phyloP scores from a whole-genome alignment of 2,113 vertebrate species.

The Sardina pilchardus region DNA sequence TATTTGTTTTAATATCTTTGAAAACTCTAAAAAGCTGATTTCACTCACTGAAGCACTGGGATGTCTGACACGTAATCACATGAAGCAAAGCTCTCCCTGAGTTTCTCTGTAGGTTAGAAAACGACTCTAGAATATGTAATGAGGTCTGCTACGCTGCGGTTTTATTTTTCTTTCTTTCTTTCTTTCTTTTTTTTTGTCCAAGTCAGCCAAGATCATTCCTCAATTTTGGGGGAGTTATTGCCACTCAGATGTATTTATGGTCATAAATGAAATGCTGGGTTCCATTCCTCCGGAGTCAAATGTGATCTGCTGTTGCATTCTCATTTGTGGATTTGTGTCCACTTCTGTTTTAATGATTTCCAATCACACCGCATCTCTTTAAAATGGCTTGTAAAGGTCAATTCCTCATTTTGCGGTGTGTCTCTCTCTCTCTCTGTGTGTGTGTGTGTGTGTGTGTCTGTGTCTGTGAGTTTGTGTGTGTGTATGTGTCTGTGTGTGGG shows the following conservation, averaged over 20 bases:
- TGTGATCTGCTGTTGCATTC: neutral
- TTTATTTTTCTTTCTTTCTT: neutral
- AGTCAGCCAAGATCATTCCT: neutral
- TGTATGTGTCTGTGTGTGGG: neutral
- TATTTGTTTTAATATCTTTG: neutral
- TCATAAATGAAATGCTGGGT: neutral
- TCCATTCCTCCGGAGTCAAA: neutral
- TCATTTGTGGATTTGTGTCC: neutral
- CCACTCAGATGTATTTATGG: neutral
- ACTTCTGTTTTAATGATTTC: conserved; percentile 13
- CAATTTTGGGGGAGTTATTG: conserved; percentile 4
- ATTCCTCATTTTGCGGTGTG: neutral
- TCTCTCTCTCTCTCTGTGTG: conserved; percentile 4
- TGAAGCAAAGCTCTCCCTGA: neutral
- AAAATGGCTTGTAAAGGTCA: neutral
- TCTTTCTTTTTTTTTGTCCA: neutral
- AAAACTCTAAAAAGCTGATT: neutral
- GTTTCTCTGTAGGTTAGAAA: neutral
- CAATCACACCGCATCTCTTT: neutral
- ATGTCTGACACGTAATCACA: neutral
- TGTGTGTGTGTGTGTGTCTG: conserved; percentile 16
- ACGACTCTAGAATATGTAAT: neutral
- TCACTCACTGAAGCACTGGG: neutral
- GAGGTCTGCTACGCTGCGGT: neutral
- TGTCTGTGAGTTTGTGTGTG: neutral